Base-by-base conservation (phyloP, 2,113 vertebrate genomes). In the Trematocara stigmaticum region DNA sequence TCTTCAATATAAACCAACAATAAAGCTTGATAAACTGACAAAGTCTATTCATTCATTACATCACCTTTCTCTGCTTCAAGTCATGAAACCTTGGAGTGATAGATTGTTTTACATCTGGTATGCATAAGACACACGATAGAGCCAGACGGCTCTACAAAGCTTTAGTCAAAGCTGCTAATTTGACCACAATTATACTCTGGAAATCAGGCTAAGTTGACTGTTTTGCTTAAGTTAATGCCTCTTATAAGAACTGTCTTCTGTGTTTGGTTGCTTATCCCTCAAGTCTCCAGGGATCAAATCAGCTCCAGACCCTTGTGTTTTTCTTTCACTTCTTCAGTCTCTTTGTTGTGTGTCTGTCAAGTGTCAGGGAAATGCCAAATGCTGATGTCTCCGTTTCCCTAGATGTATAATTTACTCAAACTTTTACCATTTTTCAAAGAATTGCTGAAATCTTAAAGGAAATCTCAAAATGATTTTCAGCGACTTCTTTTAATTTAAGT, bases 211-310 rank as follows among this genome's bases (percentile, higher is more conserved):
- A 40, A 78, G n/a, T 12, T 57, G 29, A 82, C 12, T 26, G 6
- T 81, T 56, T 0, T 34, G 42, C 20, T 71, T 6, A 61, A 10
- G 31, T 40, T 66, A 76, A 49, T 76, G 69, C 26, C 10, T 49
- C 23, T 74, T 31, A 49, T 16, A 74, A 49, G 13, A 49, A 31
- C 9, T 31, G 9, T 74, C 26, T 31, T 29, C 23, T 31, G 45
- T 49, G 42, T 76, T 0, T 76, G 69, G 18, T 0, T 76, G 26
- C 38, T 69, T 1, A 57, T 45, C 34, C 47, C 64, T 81, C 56
- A 71, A 23, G 11, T 83, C 90, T 78, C 80, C 56, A 78, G 85
- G 59, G 85, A 88, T 86, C 61, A 84, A 80, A 88, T 82, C 74
- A 64, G 64, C 23, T 51, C 10, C 35, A 38, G 56, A 88, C 82